Conservation (phyloP, 2,113 vertebrate genomes). For the human region GRCh38 chr2:95035001-95035500, state of each 20-base stretch:
- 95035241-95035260: not conserved
- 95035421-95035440: not conserved
- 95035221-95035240: not conserved
- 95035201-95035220: not conserved
- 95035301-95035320: conserved; percentile 14
- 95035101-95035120: not conserved
- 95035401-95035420: not conserved
- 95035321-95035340: conserved; percentile 20
- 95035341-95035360: conserved; percentile 37
- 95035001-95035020: not conserved
- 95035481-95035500: not conserved
- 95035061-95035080: not conserved
- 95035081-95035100: not conserved
- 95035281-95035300: not conserved
- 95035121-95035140: not conserved
- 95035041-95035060: not conserved
- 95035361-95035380: not conserved
- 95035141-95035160: not conserved
- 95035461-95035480: not conserved
- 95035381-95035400: conserved; percentile 54
- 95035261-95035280: not conserved
- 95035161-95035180: not conserved
- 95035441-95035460: not conserved
- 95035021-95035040: not conserved
- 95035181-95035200: not conserved